phyloP scores from a whole-genome alignment of 2,888 invertebrate species.

The Caenorhabditis sp. region DNA sequence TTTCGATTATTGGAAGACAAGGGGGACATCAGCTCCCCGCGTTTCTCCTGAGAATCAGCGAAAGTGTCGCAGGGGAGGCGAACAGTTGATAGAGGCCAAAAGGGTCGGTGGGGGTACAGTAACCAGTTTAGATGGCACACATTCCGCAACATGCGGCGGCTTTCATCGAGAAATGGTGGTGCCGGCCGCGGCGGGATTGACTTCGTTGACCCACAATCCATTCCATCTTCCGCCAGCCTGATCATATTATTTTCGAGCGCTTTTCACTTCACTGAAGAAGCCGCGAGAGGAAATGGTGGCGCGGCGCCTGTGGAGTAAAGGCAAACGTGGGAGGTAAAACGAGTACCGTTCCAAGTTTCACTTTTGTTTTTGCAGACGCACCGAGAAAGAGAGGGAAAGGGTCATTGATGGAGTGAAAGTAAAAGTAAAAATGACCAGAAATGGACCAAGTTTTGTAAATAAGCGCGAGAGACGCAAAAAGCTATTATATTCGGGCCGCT shows the following conservation, averaged over 20 bases:
- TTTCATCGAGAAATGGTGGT: slow-evolving; percentile 46
- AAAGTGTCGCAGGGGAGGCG: not conserved
- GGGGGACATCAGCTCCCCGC: not conserved
- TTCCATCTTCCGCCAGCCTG: slow-evolving; percentile 31
- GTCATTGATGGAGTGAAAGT: slow-evolving; percentile 50
- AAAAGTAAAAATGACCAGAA: slow-evolving; percentile 48
- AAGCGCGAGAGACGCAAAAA: slow-evolving; percentile 31
- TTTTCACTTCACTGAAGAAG: slow-evolving; percentile 22
- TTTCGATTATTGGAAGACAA: not conserved
- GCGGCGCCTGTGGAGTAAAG: no score
- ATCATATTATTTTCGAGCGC: slow-evolving; percentile 47
- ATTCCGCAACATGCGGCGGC: slow-evolving; percentile 50
- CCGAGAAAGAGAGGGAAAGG: not conserved
- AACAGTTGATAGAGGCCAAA: slow-evolving; percentile 36
- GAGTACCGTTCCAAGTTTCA: slow-evolving; percentile 53
- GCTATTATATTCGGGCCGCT: slow-evolving; percentile 35
- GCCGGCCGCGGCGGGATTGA: slow-evolving; percentile 47
- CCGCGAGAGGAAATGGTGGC: slow-evolving; percentile 16
- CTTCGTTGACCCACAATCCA: slow-evolving; percentile 55
- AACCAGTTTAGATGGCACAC: slow-evolving; percentile 57
- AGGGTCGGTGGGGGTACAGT: slow-evolving; percentile 33
- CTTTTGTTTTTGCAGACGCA: slow-evolving; percentile 31
- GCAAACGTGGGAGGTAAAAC: slow-evolving; percentile 41
- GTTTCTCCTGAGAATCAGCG: not conserved
- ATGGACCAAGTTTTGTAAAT: slow-evolving; percentile 49